Percentiles rank a stretch among this genome's conserved stretches.
phyloP scores from a whole-genome alignment of 1,140 invertebrate species.

The Heliconius himera region DNA sequence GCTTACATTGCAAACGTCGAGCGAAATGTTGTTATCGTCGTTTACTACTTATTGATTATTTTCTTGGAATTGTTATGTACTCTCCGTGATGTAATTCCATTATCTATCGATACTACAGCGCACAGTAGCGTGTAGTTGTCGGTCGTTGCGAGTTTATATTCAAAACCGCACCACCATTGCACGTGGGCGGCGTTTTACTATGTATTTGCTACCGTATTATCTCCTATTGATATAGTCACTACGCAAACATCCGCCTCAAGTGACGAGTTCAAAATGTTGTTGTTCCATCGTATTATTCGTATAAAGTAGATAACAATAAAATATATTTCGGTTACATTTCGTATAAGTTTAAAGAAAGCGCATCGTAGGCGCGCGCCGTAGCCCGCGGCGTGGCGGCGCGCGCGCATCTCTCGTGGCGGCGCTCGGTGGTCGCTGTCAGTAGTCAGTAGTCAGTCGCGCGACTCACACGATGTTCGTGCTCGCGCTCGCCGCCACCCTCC shows the following conservation, averaged over 20 bases:
- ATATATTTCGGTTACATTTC: neutral
- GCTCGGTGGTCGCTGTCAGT: conserved; percentile 22
- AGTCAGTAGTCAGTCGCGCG: conserved; percentile 58
- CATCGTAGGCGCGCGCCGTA: neutral
- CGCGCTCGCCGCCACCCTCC: conserved; percentile 68
- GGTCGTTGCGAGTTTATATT: neutral
- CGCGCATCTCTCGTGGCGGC: conserved; percentile 38
- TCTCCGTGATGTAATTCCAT: conserved; percentile 32
- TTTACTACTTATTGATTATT: conserved; percentile 35
- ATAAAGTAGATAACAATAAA: neutral
- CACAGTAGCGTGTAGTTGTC: neutral
- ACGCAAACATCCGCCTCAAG: neutral
- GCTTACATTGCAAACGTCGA: conserved; percentile 11
- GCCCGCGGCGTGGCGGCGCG: conserved; percentile 35
- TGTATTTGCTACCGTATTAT: neutral
- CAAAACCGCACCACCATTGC: neutral
- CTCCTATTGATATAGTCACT: conserved; percentile 2
- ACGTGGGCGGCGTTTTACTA: neutral
- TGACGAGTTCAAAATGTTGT: neutral
- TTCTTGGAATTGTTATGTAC: conserved; percentile 36
- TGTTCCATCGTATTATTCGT: neutral
- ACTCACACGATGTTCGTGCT: conserved; percentile 71
- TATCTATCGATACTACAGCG: conserved; percentile 12
- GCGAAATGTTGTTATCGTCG: conserved; percentile 30
- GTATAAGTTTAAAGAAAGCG: neutral